A percentile compares a stretch with the other conserved stretches of the same genome.
phyloP scores from a whole-genome alignment of 2,888 invertebrate genomes.

The Folsomia candida region DNA sequence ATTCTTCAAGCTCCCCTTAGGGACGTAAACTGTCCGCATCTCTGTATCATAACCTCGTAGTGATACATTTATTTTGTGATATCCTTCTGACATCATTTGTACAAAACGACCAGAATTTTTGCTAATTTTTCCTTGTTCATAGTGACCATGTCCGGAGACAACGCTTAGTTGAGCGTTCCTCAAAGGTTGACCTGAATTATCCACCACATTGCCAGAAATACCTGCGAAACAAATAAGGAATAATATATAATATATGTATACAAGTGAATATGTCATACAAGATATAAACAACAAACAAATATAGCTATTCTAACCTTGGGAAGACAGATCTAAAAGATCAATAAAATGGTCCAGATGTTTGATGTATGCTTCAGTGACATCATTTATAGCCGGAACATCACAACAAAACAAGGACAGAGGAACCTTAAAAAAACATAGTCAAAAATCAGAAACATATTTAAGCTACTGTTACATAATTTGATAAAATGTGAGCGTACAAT shows the following conservation, averaged over 20 bases:
- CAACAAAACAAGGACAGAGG: conserved; percentile 47
- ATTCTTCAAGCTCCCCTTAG: conserved; percentile 54
- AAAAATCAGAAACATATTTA: conserved; percentile 4
- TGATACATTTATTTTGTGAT: conserved; percentile 62
- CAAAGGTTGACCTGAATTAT: conserved; percentile 64
- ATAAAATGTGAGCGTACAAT: conserved; percentile 19
- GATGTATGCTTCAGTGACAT: conserved; percentile 37
- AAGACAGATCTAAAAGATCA: conserved; percentile 36
- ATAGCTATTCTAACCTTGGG: conserved; percentile 48
- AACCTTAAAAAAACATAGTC: conserved; percentile 28
- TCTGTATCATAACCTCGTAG: conserved; percentile 64
- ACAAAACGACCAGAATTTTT: conserved; percentile 70
- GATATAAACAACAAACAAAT: too few relatives aligned
- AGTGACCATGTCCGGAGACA: conserved; percentile 57
- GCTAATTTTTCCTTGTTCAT: conserved; percentile 62
- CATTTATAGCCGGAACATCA: conserved; percentile 36
- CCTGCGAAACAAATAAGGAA: conserved; percentile 56
- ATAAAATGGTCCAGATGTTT: conserved; percentile 43
- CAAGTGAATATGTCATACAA: too few relatives aligned
- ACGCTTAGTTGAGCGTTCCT: conserved; percentile 71
- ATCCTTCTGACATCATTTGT: conserved; percentile 68
- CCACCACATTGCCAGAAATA: conserved; percentile 68
- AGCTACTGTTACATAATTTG: not conserved
- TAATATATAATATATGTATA: too few relatives aligned
- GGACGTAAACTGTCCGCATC: conserved; percentile 56